Evolutionary conservation across 1,140 invertebrate species (phyloP).

Genomic region (Galleria mellonella): DNA sequence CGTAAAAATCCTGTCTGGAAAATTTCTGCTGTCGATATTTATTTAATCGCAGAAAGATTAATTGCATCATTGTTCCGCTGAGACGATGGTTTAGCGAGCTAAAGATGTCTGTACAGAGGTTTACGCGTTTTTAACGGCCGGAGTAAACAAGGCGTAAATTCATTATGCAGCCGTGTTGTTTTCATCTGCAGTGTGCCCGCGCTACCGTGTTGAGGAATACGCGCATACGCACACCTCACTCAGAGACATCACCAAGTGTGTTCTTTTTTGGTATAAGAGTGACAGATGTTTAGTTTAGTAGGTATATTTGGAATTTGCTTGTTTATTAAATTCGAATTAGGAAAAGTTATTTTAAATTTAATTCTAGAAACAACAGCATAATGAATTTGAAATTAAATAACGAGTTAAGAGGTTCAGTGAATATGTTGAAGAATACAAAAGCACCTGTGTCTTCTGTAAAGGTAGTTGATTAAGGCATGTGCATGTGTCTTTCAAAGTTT

Average conservation of each 20-base stretch:
- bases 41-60: conserved; percentile 51
- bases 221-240: conserved; percentile 41
- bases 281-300: conserved; percentile 28
- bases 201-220: conserved; percentile 23
- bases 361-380: conserved; percentile 24
- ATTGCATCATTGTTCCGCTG: conserved; percentile 48
- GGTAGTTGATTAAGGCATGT: conserved; percentile 23
- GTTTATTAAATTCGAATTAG: no score
- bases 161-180: conserved; percentile 49
- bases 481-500: conserved; percentile 2
- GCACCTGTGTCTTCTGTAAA: conserved; percentile 46
- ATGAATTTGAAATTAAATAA: conserved; percentile 67
- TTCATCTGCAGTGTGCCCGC: conserved; percentile 37
- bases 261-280: conserved; percentile 25
- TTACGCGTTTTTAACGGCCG: conserved; percentile 46
- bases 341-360: no score
- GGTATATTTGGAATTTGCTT: background rate
- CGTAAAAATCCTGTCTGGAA: conserved; percentile 54
- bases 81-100: conserved; percentile 9
- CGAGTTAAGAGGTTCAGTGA: conserved; percentile 46
- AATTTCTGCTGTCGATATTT: conserved; percentile 47
- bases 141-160: conserved; percentile 44
- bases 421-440: conserved; percentile 30
- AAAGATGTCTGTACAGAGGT: conserved; percentile 32
- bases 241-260: background rate